Conservation (phyloP, 2,888 invertebrate species). For the Pterostichus madidus region DNA sequence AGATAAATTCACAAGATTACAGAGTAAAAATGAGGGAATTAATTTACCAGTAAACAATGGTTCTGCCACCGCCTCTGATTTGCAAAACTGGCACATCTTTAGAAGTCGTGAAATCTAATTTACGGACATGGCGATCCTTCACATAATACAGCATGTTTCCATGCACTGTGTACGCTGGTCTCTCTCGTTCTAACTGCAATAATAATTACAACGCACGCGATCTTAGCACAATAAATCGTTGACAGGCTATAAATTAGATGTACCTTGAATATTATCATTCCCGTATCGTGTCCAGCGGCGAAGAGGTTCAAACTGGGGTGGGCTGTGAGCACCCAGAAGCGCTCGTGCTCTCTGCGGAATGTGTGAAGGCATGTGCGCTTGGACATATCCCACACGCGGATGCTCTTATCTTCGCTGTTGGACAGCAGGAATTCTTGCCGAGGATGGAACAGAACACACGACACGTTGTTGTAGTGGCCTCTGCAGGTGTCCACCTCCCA, state of each 20-base stretch:
- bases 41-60: conserved; percentile 80
- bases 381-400: conserved; percentile 99
- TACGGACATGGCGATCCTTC: conserved; percentile 94
- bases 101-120: conserved; percentile 94
- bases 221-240: conserved; percentile 55
- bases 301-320: conserved; percentile 98
- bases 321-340: conserved; percentile 98
- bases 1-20: conserved; percentile 47
- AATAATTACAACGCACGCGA: conserved; percentile 70
- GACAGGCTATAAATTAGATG: conserved; percentile 52
- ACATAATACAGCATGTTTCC: conserved; percentile 97
- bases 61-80: conserved; percentile 89
- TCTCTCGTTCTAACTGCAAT: conserved; percentile 92
- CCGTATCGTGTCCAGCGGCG: conserved; percentile 99
- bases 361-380: conserved; percentile 95
- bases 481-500: conserved; percentile 99
- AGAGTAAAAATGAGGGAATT: conserved; percentile 46
- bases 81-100: conserved; percentile 97
- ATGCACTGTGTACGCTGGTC: conserved; percentile 97
- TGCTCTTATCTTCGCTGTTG: conserved; percentile 98
- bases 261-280: conserved; percentile 93
- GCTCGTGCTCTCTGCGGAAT: conserved; percentile 95
- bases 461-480: conserved; percentile 99
- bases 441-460: conserved; percentile 98
- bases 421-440: conserved; percentile 97